These are phyloP conservation scores for Ochropleura leucogaster DNA, from an alignment of 2,888 invertebrate genomes.

Conservation along the genomic window DNA sequence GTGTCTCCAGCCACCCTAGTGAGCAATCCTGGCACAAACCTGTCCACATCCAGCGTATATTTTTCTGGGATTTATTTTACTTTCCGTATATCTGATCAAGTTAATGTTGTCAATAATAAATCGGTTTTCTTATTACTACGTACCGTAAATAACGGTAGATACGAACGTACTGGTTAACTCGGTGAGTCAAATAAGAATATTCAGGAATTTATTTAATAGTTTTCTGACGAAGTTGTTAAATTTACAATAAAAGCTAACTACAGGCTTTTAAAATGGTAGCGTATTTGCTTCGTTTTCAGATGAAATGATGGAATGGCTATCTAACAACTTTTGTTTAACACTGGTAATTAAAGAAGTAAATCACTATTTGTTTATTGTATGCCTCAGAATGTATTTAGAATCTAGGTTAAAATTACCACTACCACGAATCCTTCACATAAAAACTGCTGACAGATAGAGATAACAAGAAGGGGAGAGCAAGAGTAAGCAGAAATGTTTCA, in stretches of 20 bases:
- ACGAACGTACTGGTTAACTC: conserved; percentile 2
- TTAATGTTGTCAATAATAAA: conserved; percentile 51
- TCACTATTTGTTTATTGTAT: not conserved
- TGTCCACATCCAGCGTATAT: conserved; percentile 42
- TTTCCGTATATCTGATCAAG: conserved; percentile 46
- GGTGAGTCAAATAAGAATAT: conserved; percentile 27
- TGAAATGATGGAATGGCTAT: conserved; percentile 3
- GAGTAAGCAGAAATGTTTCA: not conserved
- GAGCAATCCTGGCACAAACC: conserved; percentile 47
- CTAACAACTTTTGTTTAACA: not conserved
- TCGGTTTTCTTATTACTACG: conserved; percentile 33
- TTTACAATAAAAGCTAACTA: conserved; percentile 19
- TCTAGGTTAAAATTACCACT: not conserved
- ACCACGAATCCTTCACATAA: not conserved
- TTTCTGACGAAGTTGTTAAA: conserved; percentile 33
- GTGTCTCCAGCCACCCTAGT: conserved; percentile 55
- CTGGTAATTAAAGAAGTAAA: not conserved
- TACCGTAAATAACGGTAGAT: conserved; percentile 11
- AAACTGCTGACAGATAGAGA: not conserved
- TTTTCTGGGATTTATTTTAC: conserved; percentile 56
- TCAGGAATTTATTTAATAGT: conserved; percentile 28
- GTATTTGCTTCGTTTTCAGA: not conserved
- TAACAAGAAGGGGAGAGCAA: not conserved
- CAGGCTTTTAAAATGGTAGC: not conserved
- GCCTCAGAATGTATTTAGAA: not conserved